phyloP scores from a whole-genome alignment of 2,797 vertebrate genomes.

The Lycodopsis pacificus region DNA sequence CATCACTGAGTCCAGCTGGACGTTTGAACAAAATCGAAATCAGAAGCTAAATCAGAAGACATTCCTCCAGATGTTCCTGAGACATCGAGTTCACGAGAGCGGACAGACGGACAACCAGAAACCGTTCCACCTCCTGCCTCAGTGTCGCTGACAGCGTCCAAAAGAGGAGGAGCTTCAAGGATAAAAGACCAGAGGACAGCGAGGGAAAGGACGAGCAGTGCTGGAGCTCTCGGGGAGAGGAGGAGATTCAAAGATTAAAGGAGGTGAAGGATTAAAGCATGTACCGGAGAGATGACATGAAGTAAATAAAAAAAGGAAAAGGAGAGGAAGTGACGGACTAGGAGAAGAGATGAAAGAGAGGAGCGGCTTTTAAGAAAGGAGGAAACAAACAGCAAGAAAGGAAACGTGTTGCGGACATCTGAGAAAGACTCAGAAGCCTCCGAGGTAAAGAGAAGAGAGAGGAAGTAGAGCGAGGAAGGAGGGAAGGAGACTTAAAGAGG shows the following conservation, averaged over 20 bases:
- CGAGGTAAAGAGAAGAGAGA: not conserved
- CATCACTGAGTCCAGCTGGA: too few relatives aligned
- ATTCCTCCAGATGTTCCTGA: too few relatives aligned
- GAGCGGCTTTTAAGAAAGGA: not conserved
- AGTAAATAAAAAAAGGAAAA: not conserved
- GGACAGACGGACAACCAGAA: too few relatives aligned
- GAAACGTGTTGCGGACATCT: not conserved
- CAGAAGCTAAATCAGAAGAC: too few relatives aligned
- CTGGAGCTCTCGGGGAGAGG: not conserved
- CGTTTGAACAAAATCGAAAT: too few relatives aligned
- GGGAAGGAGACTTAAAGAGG: not conserved
- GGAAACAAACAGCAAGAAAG: not conserved
- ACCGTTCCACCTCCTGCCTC: too few relatives aligned
- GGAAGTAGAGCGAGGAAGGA: too few relatives aligned
- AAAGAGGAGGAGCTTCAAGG: not conserved
- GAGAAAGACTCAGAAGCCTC: not conserved
- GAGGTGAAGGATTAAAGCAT: not conserved
- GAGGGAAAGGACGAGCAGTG: not conserved
- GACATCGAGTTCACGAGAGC: too few relatives aligned
- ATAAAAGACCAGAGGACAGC: not conserved
- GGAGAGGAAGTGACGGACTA: not conserved
- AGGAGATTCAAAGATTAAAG: not conserved
- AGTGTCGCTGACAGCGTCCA: not conserved
- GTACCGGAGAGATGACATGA: not conserved
- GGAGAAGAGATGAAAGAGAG: slow-evolving; percentile 2